phyloP scores from a whole-genome alignment of 2,888 invertebrate species.

The Andrena chrysosceles region DNA sequence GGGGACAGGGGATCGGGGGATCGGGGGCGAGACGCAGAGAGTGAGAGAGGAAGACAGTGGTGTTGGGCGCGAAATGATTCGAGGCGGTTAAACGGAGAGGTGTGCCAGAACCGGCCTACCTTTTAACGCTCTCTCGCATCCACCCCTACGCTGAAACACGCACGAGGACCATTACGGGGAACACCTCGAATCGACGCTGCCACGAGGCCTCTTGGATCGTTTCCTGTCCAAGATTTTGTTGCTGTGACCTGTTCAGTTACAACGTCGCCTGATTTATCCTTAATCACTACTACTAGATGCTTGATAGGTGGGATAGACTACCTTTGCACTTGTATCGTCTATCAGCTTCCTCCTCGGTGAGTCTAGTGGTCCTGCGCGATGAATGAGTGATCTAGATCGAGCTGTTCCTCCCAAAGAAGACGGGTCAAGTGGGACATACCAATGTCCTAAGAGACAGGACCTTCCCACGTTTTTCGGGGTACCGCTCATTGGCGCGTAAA shows the following conservation, averaged over 20 bases:
- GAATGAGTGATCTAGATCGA: neutral
- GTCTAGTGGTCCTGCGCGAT: neutral
- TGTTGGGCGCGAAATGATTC: slow-evolving; percentile 77
- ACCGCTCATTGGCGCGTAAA: slow-evolving; percentile 28
- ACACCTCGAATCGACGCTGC: slow-evolving; percentile 72
- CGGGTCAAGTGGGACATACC: neutral
- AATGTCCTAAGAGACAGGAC: neutral
- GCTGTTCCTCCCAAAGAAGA: neutral
- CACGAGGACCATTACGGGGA: slow-evolving; percentile 80
- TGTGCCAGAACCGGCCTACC: slow-evolving; percentile 84
- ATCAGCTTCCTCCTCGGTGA: neutral
- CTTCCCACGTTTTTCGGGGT: slow-evolving; percentile 34
- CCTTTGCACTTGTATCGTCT: neutral
- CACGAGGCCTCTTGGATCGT: slow-evolving; percentile 26
- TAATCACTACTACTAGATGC: neutral
- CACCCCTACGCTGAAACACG: slow-evolving; percentile 79
- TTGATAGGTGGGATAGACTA: neutral
- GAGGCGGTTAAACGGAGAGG: slow-evolving; percentile 83
- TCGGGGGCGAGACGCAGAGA: neutral
- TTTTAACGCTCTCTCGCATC: slow-evolving; percentile 81
- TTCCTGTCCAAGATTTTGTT: slow-evolving; percentile 11
- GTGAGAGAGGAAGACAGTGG: slow-evolving; percentile 47
- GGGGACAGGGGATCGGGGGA: slow-evolving; percentile 56
- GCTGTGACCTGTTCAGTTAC: slow-evolving; percentile 3
- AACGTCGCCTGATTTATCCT: neutral